phyloP scores from a whole-genome alignment of 2,888 invertebrate genomes.

The Drosophila borborema region DNA sequence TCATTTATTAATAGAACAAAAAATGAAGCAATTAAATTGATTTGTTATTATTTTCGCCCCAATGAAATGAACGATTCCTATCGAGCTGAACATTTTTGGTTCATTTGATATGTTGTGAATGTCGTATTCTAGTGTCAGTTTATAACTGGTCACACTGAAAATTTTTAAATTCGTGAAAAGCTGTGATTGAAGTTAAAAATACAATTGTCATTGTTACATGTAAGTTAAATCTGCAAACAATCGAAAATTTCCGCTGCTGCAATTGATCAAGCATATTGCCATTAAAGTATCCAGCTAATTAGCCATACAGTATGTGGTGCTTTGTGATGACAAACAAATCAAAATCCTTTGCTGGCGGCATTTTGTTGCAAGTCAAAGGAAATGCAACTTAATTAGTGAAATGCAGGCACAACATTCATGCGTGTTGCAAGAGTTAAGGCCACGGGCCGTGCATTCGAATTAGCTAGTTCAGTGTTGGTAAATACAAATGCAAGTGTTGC shows the following conservation, averaged over 20 bases:
- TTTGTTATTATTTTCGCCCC: neutral
- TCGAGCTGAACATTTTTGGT: neutral
- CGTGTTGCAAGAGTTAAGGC: conserved; percentile 19
- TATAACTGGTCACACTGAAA: neutral
- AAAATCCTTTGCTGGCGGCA: conserved; percentile 21
- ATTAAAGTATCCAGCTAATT: conserved; percentile 17
- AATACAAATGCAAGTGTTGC: neutral
- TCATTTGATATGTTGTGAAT: neutral
- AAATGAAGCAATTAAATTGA: neutral
- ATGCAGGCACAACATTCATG: conserved; percentile 17
- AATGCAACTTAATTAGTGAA: conserved; percentile 43
- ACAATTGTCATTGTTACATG: neutral
- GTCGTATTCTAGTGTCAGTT: neutral
- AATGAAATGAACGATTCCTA: neutral
- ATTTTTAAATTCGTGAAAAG: neutral
- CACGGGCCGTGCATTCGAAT: neutral
- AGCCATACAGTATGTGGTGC: neutral
- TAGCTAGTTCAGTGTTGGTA: neutral
- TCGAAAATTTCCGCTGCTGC: neutral
- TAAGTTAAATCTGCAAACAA: neutral
- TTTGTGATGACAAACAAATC: conserved; percentile 14
- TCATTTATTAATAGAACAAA: neutral
- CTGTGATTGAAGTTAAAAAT: neutral
- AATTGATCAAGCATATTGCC: neutral
- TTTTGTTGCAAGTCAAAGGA: conserved; percentile 33